A percentile compares a stretch with the other conserved stretches of the same genome.
Conservation (phyloP, 2,797 vertebrate genomes). For the Hybognathus amarus region DNA sequence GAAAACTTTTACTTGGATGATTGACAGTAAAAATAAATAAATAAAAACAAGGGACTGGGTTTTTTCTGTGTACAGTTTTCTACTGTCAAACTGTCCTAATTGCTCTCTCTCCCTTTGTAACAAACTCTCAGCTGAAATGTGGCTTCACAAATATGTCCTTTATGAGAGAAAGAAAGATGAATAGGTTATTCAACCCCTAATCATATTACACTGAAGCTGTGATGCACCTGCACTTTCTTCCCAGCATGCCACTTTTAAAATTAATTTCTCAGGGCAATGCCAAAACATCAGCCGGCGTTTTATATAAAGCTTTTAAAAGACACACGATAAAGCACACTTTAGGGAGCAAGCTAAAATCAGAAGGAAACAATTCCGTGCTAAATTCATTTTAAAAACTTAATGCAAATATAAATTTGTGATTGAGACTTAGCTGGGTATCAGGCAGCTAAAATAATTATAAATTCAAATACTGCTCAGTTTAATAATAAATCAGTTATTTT, state of each 20-base stretch:
- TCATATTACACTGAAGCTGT: constrained; percentile 23
- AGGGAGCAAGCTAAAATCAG: constrained; percentile 51
- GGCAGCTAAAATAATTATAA: neutral
- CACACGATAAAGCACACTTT: constrained; percentile 40
- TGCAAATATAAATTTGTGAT: constrained; percentile 5
- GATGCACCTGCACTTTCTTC: constrained; percentile 22
- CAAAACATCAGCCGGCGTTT: constrained; percentile 48
- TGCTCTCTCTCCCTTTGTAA: neutral
- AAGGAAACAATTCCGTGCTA: constrained; percentile 2
- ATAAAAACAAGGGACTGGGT: neutral
- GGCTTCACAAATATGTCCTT: neutral
- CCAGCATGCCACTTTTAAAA: constrained; percentile 17
- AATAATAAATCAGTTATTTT: neutral
- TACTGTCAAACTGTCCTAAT: constrained; percentile 21
- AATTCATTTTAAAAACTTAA: constrained; percentile 28
- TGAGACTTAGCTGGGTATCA: constrained; percentile 3
- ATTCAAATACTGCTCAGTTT: neutral
- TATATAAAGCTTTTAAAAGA: constrained; percentile 52
- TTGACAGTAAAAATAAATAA: neutral
- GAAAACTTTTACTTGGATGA: neutral
- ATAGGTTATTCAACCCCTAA: constrained; percentile 34
- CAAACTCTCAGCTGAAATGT: constrained; percentile 4
- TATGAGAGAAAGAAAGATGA: neutral
- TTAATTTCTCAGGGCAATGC: constrained; percentile 32
- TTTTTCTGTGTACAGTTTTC: constrained; percentile 19